Evolutionary conservation across 2,797 vertebrate genomes (phyloP).

Genomic region (Tenualosa thibaudeaui): DNA sequence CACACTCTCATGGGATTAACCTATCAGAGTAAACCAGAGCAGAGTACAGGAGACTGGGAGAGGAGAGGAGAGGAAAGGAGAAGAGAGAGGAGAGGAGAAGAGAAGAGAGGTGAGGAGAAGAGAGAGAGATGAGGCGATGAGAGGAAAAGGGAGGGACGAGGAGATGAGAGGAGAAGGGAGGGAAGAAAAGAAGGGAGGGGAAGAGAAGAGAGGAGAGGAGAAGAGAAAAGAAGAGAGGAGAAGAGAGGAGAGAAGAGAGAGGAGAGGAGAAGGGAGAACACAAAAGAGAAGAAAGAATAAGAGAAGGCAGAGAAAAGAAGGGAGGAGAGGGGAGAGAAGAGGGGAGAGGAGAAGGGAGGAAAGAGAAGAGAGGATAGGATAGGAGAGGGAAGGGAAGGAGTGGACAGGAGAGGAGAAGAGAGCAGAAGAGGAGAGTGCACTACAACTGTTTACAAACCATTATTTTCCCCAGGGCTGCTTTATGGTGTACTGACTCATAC

Average conservation of each 20-base stretch:
- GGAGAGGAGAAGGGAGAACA: not conserved
- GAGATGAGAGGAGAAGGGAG: not conserved
- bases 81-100: not conserved
- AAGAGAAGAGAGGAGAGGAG: not conserved
- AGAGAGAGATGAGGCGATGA: not conserved
- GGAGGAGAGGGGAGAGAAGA: not conserved
- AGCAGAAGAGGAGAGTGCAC: not conserved
- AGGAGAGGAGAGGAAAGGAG: not conserved
- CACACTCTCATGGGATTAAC: not conserved
- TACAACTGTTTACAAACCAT: not conserved
- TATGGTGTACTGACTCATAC: not conserved
- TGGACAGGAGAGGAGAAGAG: not conserved
- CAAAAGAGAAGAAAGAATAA: not conserved
- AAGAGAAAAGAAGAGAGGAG: not conserved
- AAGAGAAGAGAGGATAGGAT: not conserved
- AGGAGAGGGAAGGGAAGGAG: not conserved
- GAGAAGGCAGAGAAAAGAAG: not conserved
- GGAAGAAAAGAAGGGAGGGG: not conserved
- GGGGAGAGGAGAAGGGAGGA: not conserved
- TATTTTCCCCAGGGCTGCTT: not conserved
- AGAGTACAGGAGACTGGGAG: not conserved
- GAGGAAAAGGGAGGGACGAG: not conserved
- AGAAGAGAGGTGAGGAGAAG: not conserved
- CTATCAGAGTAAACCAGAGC: not conserved
- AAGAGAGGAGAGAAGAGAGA: not conserved